Evolutionary conservation across 2,888 invertebrate species (phyloP).

Genomic region (Ferdinandea cuprea): DNA sequence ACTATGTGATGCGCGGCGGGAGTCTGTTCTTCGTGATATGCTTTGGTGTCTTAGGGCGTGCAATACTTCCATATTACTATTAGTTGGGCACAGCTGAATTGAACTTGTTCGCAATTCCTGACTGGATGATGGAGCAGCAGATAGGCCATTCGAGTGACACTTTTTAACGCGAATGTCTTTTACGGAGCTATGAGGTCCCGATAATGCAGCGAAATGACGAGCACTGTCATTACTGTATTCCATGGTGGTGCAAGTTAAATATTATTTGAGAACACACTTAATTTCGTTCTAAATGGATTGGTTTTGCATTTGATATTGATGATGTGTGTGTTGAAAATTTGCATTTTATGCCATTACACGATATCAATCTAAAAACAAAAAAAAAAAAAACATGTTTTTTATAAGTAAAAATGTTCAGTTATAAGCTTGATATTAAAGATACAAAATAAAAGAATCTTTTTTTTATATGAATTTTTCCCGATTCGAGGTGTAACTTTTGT

Average conservation of each 20-base stretch:
- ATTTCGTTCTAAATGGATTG: not conserved
- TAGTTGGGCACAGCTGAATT: conserved; percentile 25
- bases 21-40: conserved; percentile 9
- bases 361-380: too few relatives aligned
- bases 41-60: conserved; percentile 20
- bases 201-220: conserved; percentile 8
- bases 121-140: not conserved
- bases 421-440: too few relatives aligned
- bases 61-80: conserved; percentile 26
- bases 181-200: conserved; percentile 1
- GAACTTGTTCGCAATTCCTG: conserved; percentile 9
- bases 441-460: too few relatives aligned
- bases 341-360: too few relatives aligned
- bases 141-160: conserved; percentile 1
- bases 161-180: conserved; percentile 17
- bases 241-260: conserved; percentile 3
- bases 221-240: conserved; percentile 28
- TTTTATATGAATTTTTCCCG: too few relatives aligned
- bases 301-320: too few relatives aligned
- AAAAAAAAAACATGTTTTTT: too few relatives aligned
- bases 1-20: conserved; percentile 85
- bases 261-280: not conserved
- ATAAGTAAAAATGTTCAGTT: too few relatives aligned
- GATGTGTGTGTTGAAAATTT: too few relatives aligned
- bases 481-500: too few relatives aligned